These are phyloP conservation scores for Scaptomyza flava DNA, from an alignment of 2,888 invertebrate species.

Conservation along the genomic window DNA sequence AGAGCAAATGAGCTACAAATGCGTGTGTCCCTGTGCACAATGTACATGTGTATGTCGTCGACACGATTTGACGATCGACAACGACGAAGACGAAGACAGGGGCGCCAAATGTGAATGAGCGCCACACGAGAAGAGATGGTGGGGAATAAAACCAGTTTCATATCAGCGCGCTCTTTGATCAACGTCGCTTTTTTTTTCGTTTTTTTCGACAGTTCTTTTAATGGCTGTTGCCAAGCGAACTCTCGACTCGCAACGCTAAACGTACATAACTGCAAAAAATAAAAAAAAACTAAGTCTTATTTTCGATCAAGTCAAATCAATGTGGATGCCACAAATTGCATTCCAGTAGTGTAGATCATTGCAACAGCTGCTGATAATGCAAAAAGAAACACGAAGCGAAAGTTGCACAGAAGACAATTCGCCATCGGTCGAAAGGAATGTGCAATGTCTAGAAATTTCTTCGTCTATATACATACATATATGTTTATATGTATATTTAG, in stretches of 20 bases:
- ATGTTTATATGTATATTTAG: not conserved
- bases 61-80: conserved; percentile 52
- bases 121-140: too few species aligned
- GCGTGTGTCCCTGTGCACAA: conserved; percentile 2
- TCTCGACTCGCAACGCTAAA: conserved; percentile 4
- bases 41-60: conserved; percentile 36
- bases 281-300: conserved; percentile 22
- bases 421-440: conserved; percentile 9
- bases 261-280: conserved; percentile 24
- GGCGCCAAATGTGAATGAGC: not conserved
- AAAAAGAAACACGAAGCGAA: not conserved
- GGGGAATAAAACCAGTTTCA: conserved; percentile 55
- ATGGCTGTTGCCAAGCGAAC: conserved; percentile 55
- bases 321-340: conserved; percentile 29
- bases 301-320: conserved; percentile 16
- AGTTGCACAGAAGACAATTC: conserved; percentile 1
- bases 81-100: conserved; percentile 1
- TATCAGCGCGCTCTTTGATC: conserved; percentile 40
- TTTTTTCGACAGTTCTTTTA: conserved; percentile 9
- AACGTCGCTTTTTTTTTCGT: conserved; percentile 24
- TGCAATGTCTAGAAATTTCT: conserved; percentile 26
- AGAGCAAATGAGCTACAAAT: conserved; percentile 17
- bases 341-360: conserved; percentile 4
- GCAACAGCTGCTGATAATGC: conserved; percentile 33
- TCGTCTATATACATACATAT: not conserved